Conservation (phyloP, 64 coral and sea anemone genomes). For the Cladopsammia gracilis region DNA sequence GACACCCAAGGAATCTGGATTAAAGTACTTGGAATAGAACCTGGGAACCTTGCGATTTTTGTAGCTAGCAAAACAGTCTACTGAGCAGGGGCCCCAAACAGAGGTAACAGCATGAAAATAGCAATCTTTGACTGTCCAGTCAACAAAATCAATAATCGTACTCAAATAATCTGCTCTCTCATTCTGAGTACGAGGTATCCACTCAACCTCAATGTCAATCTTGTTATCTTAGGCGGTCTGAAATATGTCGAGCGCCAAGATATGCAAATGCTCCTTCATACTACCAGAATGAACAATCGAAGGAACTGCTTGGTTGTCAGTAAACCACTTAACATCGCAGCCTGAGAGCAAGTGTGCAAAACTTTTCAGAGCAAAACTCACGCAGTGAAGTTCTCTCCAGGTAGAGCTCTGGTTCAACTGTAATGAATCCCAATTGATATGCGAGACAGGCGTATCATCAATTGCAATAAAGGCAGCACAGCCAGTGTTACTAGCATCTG, state of each 20-base stretch:
- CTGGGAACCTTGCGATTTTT: slow-evolving; percentile 15
- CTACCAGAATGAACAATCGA: slow-evolving; percentile 70
- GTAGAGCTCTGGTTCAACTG: slow-evolving; percentile 69
- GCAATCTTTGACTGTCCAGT: slow-evolving; percentile 52
- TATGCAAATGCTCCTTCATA: slow-evolving; percentile 59
- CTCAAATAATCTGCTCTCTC: slow-evolving; percentile 60
- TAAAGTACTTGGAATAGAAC: slow-evolving; percentile 56
- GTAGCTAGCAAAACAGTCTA: slow-evolving; percentile 74
- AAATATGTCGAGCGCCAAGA: slow-evolving; percentile 22
- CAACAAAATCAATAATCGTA: slow-evolving; percentile 61
- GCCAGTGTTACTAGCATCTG: slow-evolving; percentile 53
- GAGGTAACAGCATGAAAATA: slow-evolving; percentile 40
- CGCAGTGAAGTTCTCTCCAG: slow-evolving; percentile 69
- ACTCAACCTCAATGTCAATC: slow-evolving; percentile 12
- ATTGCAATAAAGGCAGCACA: slow-evolving; percentile 60
- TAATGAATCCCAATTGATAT: slow-evolving; percentile 45
- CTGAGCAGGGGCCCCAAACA: slow-evolving; percentile 36
- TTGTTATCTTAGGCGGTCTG: slow-evolving; percentile 21
- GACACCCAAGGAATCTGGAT: slow-evolving; percentile 25
- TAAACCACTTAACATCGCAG: slow-evolving; percentile 60
- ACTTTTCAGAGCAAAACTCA: slow-evolving; percentile 46
- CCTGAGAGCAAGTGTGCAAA: slow-evolving; percentile 12
- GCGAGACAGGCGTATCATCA: slow-evolving; percentile 18
- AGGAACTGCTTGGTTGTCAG: slow-evolving; percentile 60
- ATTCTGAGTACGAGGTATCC: slow-evolving; percentile 57